Conservation (phyloP, 2,113 vertebrate genomes). For the Hippolais icterina region DNA sequence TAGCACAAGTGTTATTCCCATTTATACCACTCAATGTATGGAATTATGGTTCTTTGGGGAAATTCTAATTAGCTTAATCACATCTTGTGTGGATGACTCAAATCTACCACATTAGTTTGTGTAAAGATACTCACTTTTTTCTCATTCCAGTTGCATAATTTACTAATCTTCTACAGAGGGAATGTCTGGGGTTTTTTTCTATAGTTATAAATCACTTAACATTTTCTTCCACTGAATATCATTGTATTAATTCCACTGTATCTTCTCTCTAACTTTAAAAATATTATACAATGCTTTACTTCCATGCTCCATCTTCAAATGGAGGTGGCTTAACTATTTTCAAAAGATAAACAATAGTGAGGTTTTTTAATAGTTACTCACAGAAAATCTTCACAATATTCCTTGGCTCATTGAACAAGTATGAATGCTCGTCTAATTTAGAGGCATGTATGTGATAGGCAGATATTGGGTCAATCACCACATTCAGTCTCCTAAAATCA, state of each 20-base stretch:
- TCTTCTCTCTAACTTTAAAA: neutral
- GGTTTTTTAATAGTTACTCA: neutral
- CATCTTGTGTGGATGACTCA: neutral
- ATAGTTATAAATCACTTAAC: neutral
- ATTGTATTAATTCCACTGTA: neutral
- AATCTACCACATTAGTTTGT: neutral
- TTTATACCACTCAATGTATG: neutral
- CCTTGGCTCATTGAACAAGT: neutral
- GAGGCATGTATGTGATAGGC: neutral
- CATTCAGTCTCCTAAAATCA: neutral
- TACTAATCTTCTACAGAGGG: neutral
- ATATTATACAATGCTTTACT: neutral
- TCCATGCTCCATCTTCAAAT: neutral
- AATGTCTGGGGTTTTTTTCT: neutral
- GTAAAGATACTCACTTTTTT: neutral
- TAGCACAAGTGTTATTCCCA: neutral
- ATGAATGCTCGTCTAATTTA: neutral
- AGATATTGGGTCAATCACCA: neutral
- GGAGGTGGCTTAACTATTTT: neutral
- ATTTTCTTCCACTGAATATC: neutral
- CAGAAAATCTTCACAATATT: neutral
- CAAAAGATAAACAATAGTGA: neutral
- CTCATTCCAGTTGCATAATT: neutral
- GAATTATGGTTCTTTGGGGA: neutral
- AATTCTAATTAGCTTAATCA: neutral